Percentiles rank a stretch among this genome's conserved stretches.
phyloP scores from a whole-genome alignment of 2,888 invertebrate species.

The Aradus depressus region DNA sequence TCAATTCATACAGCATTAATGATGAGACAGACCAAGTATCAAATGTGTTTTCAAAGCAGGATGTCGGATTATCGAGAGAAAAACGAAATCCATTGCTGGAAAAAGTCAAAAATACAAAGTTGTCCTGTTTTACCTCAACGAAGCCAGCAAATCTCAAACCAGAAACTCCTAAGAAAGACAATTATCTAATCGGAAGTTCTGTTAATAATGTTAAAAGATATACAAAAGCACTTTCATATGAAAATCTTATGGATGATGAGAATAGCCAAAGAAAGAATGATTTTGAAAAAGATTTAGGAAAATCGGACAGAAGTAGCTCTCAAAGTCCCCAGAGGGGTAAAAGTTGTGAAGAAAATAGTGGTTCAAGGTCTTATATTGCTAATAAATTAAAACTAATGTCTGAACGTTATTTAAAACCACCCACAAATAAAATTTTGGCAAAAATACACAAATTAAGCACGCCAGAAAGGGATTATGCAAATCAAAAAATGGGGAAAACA shows the following conservation, averaged over 20 bases:
- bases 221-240: constrained; percentile 25
- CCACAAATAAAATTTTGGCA: constrained; percentile 55
- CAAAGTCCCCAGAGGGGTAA: constrained; percentile 1
- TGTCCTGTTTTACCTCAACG: constrained; percentile 48
- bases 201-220: constrained; percentile 13
- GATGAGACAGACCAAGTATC: constrained; percentile 36
- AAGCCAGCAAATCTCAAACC: constrained; percentile 29
- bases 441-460: constrained; percentile 47
- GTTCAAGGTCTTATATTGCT: constrained; percentile 49
- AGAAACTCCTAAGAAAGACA: constrained; percentile 12
- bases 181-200: constrained; percentile 14
- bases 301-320: not conserved
- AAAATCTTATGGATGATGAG: constrained; percentile 27
- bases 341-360: constrained; percentile 23
- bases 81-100: constrained; percentile 58
- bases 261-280: constrained; percentile 17
- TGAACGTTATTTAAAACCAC: constrained; percentile 57
- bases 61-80: constrained; percentile 43
- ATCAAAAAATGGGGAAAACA: constrained; percentile 39
- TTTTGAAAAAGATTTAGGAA: not conserved
- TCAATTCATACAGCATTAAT: constrained; percentile 54
- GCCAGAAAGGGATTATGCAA: no score
- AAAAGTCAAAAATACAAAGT: constrained; percentile 56
- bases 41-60: constrained; percentile 27
- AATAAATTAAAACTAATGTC: constrained; percentile 62